Percentiles rank a stretch among this genome's conserved stretches.
phyloP scores from a whole-genome alignment of 2,797 vertebrate genomes.

The Loriculus beryllinus region DNA sequence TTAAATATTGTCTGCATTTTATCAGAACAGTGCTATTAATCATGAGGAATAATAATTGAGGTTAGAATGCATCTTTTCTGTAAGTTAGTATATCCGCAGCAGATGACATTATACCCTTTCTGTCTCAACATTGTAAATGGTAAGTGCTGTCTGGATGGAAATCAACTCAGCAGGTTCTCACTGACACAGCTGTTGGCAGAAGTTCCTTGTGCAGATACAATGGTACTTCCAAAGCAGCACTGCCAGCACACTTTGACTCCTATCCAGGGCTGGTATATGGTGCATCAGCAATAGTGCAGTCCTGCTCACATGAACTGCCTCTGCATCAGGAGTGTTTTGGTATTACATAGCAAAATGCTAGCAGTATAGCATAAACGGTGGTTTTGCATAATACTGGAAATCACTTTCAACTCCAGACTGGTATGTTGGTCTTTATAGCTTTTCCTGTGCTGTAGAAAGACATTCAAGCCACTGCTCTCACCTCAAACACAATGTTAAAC shows the following conservation, averaged over 20 bases:
- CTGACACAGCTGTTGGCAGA: background rate
- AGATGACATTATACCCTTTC: background rate
- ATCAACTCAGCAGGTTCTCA: background rate
- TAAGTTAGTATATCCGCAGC: background rate
- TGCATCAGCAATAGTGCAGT: background rate
- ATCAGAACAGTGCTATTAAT: background rate
- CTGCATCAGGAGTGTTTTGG: background rate
- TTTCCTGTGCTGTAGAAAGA: background rate
- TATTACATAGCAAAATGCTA: background rate
- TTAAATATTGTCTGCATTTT: background rate
- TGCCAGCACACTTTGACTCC: background rate
- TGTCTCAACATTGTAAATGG: background rate
- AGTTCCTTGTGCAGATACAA: background rate
- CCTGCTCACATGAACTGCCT: background rate
- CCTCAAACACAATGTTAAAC: background rate
- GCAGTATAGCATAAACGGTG: background rate
- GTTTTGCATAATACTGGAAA: background rate
- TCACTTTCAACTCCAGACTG: background rate
- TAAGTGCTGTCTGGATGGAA: background rate
- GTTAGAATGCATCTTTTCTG: background rate
- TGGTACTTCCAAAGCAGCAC: background rate
- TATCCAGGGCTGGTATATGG: background rate
- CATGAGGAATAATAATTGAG: background rate
- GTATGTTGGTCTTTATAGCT: background rate
- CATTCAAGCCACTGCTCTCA: background rate